Evolutionary conservation across 2,888 invertebrate species (phyloP), one percentile per base, ranked within the genome.

Genomic region (Spilarctia lutea): DNA sequence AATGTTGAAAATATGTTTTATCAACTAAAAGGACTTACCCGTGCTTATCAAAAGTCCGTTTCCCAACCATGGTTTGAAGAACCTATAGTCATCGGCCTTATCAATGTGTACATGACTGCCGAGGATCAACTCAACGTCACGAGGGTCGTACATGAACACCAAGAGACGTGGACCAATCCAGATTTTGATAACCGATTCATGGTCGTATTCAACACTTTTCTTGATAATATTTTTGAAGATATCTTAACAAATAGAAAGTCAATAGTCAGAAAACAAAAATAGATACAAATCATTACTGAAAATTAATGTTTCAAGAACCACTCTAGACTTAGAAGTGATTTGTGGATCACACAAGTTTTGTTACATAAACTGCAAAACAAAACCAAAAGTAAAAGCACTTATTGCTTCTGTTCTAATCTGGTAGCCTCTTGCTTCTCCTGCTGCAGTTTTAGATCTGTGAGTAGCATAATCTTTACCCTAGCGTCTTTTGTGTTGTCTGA

Each of bases 21-120:
- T 60, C 4, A 60, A 66, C 27, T 20, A 33, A 24, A 24, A 42
- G 35, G 16, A 90, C 91, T 91, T 90, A 97, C 98, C 98, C 81
- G 97, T 97, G 85, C 98, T 98, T 87, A 98, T 98, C 45, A 98
- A 96, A 16, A 98, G 97, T 86, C 98, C 98, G 85, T 98, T 97
- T 89, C 98, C 98, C 76, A 98, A 96, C 98, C 98, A 98, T 63
- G 98, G 98, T 88, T 98, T 97, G 93, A 98, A 98, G 94, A 98
- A 97, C 85, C 96, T 96, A 92, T 98, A 98, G 87, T 98, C 98
- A 20, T 96, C 94, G 39, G 98, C 97, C 91, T 98, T 98, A 93
- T 98, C 98, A 82, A 98, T 97, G 91, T 98, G 97, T 3, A 97
- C 97, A 87, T 98, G 97, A 84, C 98, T 98, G 89, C 98, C 97